Evolutionary conservation across 2,888 invertebrate genomes (phyloP), one percentile per base, ranked within the genome.

Genomic region (Campoletis raptor): DNA sequence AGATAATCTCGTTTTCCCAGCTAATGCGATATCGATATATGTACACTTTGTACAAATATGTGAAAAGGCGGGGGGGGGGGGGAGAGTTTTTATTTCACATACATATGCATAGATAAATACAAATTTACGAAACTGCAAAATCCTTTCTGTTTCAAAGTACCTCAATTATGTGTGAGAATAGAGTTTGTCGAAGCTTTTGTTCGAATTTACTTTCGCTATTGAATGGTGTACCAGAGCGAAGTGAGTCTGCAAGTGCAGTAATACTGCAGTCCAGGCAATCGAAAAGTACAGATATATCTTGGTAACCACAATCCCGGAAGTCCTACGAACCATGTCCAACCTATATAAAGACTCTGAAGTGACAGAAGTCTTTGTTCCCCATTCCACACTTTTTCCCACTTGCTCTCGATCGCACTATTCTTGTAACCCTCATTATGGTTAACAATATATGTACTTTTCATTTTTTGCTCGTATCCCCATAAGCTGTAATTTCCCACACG

Each of bases 11-110:
- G 81, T 74, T 86, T 81, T 57, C 74, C 54, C 10, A 70, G 79
- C 74, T 84, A 86, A 86, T 86, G 84, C 86, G 81, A 84, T 86
- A 86, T 86, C 86, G 84, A 84, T 84, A 84, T 74, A 64, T 73
- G 74, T 69, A 79, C 54, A 64, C n/a, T n/a, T n/a, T n/a, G n/a
- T n/a, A n/a, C n/a, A 78, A 52, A 78, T 69, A 69, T 40, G 24
- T 57, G 24, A 52, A 0, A 10, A 8, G 9, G n/a, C 1, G 30
- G 30, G 42, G 9, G 30, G 40, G 9, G n/a, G 3, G 30, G 30
- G 42, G 9, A 42, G 40, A 48, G 52, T 40, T 40, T 37, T 52
- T 37, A 24, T 48, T 54, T 21, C 24, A 12, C 70, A 45, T 70
- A 40, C 69, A 7, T 57, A 36, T 54, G 21, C n/a, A 18, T 37